Evolutionary conservation across 2,888 invertebrate genomes (phyloP).

Genomic region (Cataglyphis cursor): DNA sequence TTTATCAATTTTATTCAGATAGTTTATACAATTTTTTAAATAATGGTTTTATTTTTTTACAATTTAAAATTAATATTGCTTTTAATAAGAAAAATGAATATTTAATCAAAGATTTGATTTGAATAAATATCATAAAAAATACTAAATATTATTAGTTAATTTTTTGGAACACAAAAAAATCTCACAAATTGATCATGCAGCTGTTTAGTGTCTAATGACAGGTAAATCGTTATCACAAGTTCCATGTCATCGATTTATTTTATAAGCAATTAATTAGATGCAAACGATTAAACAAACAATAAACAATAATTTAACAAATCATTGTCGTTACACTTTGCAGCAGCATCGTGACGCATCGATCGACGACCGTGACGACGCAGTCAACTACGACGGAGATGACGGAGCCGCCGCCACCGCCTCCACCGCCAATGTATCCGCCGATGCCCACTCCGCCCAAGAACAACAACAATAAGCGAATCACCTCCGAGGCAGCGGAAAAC

Average conservation of each 20-base stretch:
- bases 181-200: neutral
- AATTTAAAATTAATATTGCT: neutral
- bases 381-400: slow-evolving; percentile 83
- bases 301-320: neutral
- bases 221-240: neutral
- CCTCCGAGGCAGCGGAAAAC: slow-evolving; percentile 91
- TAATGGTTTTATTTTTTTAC: neutral
- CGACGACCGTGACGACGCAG: slow-evolving; percentile 78
- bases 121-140: neutral
- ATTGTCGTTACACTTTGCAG: slow-evolving; percentile 65
- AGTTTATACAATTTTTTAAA: neutral
- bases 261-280: neutral
- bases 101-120: neutral
- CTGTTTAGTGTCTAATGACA: neutral
- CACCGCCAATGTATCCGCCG: slow-evolving; percentile 84
- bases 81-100: neutral
- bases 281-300: neutral
- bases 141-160: neutral
- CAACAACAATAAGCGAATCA: slow-evolving; percentile 88
- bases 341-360: slow-evolving; percentile 80
- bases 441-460: slow-evolving; percentile 83
- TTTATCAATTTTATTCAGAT: neutral
- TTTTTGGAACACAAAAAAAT: neutral
- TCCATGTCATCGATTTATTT: neutral
- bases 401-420: slow-evolving; percentile 84